Percentiles rank a stretch among this genome's conserved stretches.
Conservation (phyloP, 1,140 invertebrate species). For the Drosophila dunni region DNA sequence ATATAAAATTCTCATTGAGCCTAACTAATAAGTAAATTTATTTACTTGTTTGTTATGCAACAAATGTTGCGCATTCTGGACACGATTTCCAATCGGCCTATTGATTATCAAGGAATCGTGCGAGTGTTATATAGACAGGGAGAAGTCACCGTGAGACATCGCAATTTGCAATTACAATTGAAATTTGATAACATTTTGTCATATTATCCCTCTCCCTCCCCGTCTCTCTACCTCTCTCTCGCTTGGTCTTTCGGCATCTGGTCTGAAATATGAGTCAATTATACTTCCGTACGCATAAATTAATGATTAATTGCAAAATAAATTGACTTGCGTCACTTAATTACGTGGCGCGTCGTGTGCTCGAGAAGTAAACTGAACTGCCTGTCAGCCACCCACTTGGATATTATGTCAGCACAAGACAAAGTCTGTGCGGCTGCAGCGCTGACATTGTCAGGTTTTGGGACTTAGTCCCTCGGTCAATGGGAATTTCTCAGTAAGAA, state of each 20-base stretch:
- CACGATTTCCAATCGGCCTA: not conserved
- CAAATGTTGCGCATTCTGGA: slow-evolving; percentile 8
- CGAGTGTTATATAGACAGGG: not conserved
- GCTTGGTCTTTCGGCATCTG: slow-evolving; percentile 31
- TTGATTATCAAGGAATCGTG: slow-evolving; percentile 10
- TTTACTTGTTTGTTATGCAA: not conserved
- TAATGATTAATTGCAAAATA: slow-evolving; percentile 84
- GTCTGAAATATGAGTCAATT: slow-evolving; percentile 80
- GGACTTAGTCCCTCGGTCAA: too few relatives aligned
- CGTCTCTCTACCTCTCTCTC: slow-evolving; percentile 7
- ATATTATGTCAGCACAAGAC: too few relatives aligned
- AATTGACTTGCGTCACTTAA: slow-evolving; percentile 84
- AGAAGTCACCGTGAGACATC: not conserved
- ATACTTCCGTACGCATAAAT: slow-evolving; percentile 82
- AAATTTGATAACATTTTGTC: slow-evolving; percentile 42
- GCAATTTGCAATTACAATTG: slow-evolving; percentile 38
- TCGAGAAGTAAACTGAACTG: slow-evolving; percentile 40
- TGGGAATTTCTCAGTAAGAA: too few relatives aligned
- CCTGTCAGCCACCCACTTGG: slow-evolving; percentile 41
- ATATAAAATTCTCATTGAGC: too few relatives aligned
- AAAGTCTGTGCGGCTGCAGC: too few relatives aligned
- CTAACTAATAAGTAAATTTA: too few relatives aligned
- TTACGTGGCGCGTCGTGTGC: slow-evolving; percentile 58
- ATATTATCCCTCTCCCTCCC: not conserved
- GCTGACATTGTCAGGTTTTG: too few relatives aligned